Base-by-base conservation (phyloP, 2,888 invertebrate species). In the Andrena marginata region DNA sequence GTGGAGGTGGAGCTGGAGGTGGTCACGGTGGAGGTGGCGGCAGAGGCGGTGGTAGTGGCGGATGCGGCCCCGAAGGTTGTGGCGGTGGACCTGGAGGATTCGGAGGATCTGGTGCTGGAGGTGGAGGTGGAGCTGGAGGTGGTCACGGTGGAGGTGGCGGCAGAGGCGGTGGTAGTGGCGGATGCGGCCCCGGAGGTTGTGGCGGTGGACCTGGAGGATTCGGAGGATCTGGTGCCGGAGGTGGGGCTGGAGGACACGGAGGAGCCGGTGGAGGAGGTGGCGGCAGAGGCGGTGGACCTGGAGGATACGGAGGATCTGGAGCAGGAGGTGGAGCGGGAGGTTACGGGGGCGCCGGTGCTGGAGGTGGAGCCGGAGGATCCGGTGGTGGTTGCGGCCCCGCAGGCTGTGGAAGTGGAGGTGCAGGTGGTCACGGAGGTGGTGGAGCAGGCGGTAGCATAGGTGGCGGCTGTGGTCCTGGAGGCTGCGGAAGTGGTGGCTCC, bases 401-500 rank as follows among this genome's bases (percentile, higher is more conserved):
- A 29, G 29, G 42, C 1, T 71, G n/a, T n/a, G 80, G 79, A 33
- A 54, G 2, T 65, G 13, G 42, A 13, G 42, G 35, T 42, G 2
- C 35, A 42, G 35, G 35, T 3, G 35, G 35, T 2, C 35, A 69
- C 10, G 84, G 85, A 29, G n/a, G n/a, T n/a, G 59, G 85, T 4
- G 78, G 35, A 26, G 26, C 26, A 8, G 82, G 81, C 2, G 85
- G 84, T 33, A 49, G 56, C 35, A 10, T 10, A 42, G 35, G 35
- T 31, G 80, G 80, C 10, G 83, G 86, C 10, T 42, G 65, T 20
- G 76, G 77, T 20, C 73, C 77, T 42, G 67, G 35, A 42, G 35
- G 35, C 3, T 35, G 35, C 35, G 35, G 35, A 35, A 35, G 35
- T 13, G 35, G 42, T 13, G 42, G 63, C 1, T 42, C 42, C 42